Percentiles rank a stretch among this genome's conserved stretches.
Evolutionary conservation across 2,797 vertebrate species (phyloP).

Genomic region (Perodicticus potto): DNA sequence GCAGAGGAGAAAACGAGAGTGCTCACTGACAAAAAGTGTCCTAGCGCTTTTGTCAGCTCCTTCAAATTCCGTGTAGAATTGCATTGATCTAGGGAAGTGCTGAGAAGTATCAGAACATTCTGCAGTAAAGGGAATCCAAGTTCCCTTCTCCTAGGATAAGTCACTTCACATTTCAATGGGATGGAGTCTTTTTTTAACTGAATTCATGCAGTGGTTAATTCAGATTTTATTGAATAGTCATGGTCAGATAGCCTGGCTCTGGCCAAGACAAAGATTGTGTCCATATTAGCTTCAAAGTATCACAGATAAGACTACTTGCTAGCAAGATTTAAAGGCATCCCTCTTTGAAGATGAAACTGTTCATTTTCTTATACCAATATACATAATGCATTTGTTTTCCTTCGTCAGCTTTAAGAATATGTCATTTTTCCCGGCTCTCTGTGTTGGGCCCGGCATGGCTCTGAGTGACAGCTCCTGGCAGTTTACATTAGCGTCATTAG

Average conservation of each 20-base stretch:
- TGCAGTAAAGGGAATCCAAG: neutral
- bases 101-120: neutral
- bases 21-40: neutral
- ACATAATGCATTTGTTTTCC: slow-evolving; percentile 79
- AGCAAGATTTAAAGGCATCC: slow-evolving; percentile 49
- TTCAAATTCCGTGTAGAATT: neutral
- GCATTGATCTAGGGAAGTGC: neutral
- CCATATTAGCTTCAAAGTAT: slow-evolving; percentile 16
- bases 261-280: neutral
- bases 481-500: slow-evolving; percentile 83
- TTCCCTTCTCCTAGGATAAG: neutral
- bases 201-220: neutral
- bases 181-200: neutral
- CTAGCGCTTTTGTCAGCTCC: neutral
- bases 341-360: slow-evolving; percentile 61
- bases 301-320: neutral
- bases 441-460: slow-evolving; percentile 60
- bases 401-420: slow-evolving; percentile 78
- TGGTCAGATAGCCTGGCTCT: neutral
- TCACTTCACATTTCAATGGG: neutral
- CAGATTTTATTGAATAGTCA: neutral
- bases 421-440: slow-evolving; percentile 74
- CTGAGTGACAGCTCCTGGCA: slow-evolving; percentile 83
- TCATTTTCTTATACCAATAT: slow-evolving; percentile 67
- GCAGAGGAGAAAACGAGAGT: neutral